Conservation (phyloP, 2,888 invertebrate species). For the Fabriciana adippe region DNA sequence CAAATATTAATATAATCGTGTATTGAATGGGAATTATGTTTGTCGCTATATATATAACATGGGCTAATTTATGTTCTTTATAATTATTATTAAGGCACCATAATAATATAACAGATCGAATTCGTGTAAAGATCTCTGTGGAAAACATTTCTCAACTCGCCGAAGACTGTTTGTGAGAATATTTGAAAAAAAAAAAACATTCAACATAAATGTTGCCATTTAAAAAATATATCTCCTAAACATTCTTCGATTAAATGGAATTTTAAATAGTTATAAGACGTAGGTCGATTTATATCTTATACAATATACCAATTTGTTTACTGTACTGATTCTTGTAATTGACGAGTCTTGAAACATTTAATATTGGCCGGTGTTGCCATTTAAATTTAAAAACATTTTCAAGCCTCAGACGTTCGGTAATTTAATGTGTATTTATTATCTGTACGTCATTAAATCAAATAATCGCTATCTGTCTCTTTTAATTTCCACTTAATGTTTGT, state of each 20-base stretch:
- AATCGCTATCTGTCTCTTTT: slow-evolving; percentile 10
- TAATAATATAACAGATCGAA: slow-evolving; percentile 22
- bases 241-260: slow-evolving; percentile 14
- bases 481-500: slow-evolving; percentile 32
- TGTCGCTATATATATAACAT: slow-evolving; percentile 46
- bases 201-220: slow-evolving; percentile 12
- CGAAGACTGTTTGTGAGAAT: slow-evolving; percentile 9
- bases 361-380: slow-evolving; percentile 14
- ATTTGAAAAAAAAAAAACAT: neutral
- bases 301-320: slow-evolving; percentile 25
- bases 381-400: neutral
- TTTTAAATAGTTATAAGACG: slow-evolving; percentile 31
- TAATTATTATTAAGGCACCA: slow-evolving; percentile 18
- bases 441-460: slow-evolving; percentile 16
- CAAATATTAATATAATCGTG: slow-evolving; percentile 73
- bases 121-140: slow-evolving; percentile 28
- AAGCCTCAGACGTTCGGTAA: slow-evolving; percentile 2
- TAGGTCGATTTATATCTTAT: slow-evolving; percentile 32
- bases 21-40: slow-evolving; percentile 62
- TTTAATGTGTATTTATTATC: slow-evolving; percentile 26
- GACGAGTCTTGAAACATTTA: slow-evolving; percentile 12
- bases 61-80: slow-evolving; percentile 66
- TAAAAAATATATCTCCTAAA: slow-evolving; percentile 4
- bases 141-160: slow-evolving; percentile 6
- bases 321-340: slow-evolving; percentile 22